These are phyloP conservation scores for Conomelus anceps DNA, from an alignment of 2,888 invertebrate species.

Conservation along the genomic window DNA sequence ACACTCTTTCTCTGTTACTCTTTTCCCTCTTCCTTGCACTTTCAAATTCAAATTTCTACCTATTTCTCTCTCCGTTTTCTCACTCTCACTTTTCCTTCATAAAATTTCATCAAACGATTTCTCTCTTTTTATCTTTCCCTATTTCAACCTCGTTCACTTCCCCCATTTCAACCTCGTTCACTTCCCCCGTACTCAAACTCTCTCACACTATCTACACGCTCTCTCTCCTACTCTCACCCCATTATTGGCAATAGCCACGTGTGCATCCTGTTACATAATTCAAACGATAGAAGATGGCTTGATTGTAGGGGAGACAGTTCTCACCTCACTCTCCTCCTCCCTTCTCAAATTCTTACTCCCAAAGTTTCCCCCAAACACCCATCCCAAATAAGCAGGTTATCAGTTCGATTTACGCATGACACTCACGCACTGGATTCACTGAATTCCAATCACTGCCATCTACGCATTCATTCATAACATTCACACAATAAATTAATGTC, in stretches of 20 bases:
- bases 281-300: neutral
- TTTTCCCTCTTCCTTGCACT: too few relatives aligned
- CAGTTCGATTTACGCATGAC: neutral
- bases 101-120: neutral
- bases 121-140: neutral
- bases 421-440: too few relatives aligned
- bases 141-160: too few relatives aligned
- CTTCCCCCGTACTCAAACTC: neutral
- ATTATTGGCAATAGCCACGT: neutral
- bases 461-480: too few relatives aligned
- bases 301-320: neutral
- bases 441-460: too few relatives aligned
- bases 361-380: too few relatives aligned
- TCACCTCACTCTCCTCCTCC: neutral
- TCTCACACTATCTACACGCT: neutral
- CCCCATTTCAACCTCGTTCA: neutral
- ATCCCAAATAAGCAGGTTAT: neutral
- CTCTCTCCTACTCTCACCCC: neutral
- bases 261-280: neutral
- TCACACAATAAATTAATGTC: too few relatives aligned
- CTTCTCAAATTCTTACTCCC: neutral
- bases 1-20: neutral
- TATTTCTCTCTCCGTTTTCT: neutral
- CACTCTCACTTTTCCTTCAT: neutral
- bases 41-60: neutral